These are phyloP conservation scores for Epizoanthus illoricatus DNA, from an alignment of 92 coral and sea anemone genomes.

Conservation along the genomic window DNA sequence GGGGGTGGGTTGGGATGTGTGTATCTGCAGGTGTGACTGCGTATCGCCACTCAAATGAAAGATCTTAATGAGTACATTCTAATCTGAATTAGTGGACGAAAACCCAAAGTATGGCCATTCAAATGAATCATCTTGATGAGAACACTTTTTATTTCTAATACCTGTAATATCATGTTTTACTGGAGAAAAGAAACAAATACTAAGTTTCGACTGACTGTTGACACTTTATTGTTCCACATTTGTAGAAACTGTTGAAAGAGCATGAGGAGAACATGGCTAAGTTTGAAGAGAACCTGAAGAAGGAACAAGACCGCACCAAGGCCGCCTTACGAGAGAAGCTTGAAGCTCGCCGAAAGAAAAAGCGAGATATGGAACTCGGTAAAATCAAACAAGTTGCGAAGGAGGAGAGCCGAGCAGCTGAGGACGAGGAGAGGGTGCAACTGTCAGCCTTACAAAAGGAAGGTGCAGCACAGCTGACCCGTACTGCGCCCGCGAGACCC, in stretches of 20 bases:
- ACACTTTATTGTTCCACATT: neutral
- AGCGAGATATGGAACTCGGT: slow-evolving; percentile 77
- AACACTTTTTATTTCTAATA: neutral
- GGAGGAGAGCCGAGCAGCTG: slow-evolving; percentile 57
- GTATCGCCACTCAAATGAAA: too few species aligned
- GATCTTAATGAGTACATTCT: too few species aligned
- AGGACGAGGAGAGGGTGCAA: slow-evolving; percentile 57
- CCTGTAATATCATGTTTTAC: too few species aligned
- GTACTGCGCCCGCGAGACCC: slow-evolving; percentile 65
- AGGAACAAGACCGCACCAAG: slow-evolving; percentile 91
- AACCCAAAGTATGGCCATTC: too few species aligned
- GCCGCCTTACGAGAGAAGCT: slow-evolving; percentile 88
- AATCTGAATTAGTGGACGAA: too few species aligned
- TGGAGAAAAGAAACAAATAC: too few species aligned
- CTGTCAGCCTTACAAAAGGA: slow-evolving; percentile 56
- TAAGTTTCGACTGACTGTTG: neutral
- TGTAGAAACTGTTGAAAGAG: slow-evolving; percentile 85
- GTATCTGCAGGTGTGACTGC: too few species aligned
- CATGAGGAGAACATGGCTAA: slow-evolving; percentile 95
- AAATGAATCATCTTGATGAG: too few species aligned
- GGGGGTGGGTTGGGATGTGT: too few species aligned
- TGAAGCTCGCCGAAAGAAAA: slow-evolving; percentile 88
- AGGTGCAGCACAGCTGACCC: slow-evolving; percentile 61
- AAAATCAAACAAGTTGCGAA: slow-evolving; percentile 54
- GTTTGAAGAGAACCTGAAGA: slow-evolving; percentile 80